Evolutionary conservation across 1,140 invertebrate species (phyloP).

Genomic region (Bombus waltoni): DNA sequence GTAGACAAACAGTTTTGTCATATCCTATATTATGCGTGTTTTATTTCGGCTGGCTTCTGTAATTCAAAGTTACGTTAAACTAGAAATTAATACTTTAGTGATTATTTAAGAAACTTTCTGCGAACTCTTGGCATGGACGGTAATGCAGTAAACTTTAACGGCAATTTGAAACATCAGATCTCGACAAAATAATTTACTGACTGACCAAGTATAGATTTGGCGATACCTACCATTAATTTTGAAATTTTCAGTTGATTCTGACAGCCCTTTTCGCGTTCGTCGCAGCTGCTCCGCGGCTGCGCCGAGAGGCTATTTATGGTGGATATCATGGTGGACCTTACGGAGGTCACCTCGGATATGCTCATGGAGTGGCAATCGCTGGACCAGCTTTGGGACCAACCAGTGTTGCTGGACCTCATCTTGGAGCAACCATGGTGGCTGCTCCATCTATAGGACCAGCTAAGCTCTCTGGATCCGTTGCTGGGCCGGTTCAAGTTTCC

Average conservation of each 20-base stretch:
- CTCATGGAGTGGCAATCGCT: slow-evolving; percentile 75
- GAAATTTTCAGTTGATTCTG: slow-evolving; percentile 59
- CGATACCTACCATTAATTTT: slow-evolving; percentile 33
- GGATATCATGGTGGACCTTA: slow-evolving; percentile 62
- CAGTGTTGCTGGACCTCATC: slow-evolving; percentile 75
- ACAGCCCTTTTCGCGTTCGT: slow-evolving; percentile 60
- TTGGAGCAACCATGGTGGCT: slow-evolving; percentile 70
- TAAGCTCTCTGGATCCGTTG: slow-evolving; percentile 75
- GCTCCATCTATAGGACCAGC: slow-evolving; percentile 77
- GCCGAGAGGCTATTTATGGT: slow-evolving; percentile 62
- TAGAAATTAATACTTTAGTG: not conserved
- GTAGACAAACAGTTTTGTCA: not conserved
- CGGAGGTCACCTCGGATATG: slow-evolving; percentile 62
- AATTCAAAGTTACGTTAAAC: not conserved
- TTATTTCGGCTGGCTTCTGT: not conserved
- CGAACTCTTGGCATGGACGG: not conserved
- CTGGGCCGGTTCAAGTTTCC: slow-evolving; percentile 77
- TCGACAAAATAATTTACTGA: not conserved
- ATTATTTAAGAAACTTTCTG: not conserved
- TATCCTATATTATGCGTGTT: too few species aligned
- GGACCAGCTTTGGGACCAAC: slow-evolving; percentile 75
- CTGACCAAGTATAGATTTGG: not conserved
- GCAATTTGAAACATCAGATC: too few species aligned
- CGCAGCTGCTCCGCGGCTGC: slow-evolving; percentile 67
- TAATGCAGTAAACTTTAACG: not conserved